Evolutionary conservation across 2,888 invertebrate genomes (phyloP).

Genomic region (Synanthedon myopaeformis): DNA sequence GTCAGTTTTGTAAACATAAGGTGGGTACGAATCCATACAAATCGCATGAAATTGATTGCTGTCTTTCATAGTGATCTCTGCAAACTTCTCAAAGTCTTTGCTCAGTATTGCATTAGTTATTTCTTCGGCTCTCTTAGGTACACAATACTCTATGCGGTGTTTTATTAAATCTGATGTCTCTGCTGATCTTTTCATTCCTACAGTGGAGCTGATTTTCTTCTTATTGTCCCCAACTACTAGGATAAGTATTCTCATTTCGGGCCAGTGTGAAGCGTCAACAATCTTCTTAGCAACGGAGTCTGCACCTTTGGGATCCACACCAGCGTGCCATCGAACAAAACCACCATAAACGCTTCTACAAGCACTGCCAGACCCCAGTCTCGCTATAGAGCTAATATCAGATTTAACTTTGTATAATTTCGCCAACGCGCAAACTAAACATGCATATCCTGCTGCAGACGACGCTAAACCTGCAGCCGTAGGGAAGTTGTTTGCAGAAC

Average conservation of each 20-base stretch:
- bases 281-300: slow-evolving; percentile 86
- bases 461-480: slow-evolving; percentile 98
- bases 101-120: slow-evolving; percentile 71
- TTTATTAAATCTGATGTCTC: slow-evolving; percentile 86
- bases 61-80: slow-evolving; percentile 95
- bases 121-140: slow-evolving; percentile 75
- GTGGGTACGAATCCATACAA: slow-evolving; percentile 93
- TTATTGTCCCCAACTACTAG: slow-evolving; percentile 86
- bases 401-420: slow-evolving; percentile 79
- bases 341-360: slow-evolving; percentile 95
- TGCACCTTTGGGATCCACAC: slow-evolving; percentile 71
- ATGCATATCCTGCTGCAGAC: slow-evolving; percentile 98
- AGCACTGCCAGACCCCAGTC: slow-evolving; percentile 94
- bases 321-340: slow-evolving; percentile 93
- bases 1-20: slow-evolving; percentile 93
- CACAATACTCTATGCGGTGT: slow-evolving; percentile 77
- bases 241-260: slow-evolving; percentile 88
- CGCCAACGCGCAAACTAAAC: slow-evolving; percentile 85
- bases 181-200: slow-evolving; percentile 87
- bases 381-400: slow-evolving; percentile 82
- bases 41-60: slow-evolving; percentile 97
- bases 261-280: slow-evolving; percentile 84
- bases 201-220: slow-evolving; percentile 88
- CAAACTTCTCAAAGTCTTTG: slow-evolving; percentile 85
- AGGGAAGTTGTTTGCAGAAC: slow-evolving; percentile 96